Base-by-base conservation (phyloP, 2,888 invertebrate species). In the Ophonus ardosiacus region DNA sequence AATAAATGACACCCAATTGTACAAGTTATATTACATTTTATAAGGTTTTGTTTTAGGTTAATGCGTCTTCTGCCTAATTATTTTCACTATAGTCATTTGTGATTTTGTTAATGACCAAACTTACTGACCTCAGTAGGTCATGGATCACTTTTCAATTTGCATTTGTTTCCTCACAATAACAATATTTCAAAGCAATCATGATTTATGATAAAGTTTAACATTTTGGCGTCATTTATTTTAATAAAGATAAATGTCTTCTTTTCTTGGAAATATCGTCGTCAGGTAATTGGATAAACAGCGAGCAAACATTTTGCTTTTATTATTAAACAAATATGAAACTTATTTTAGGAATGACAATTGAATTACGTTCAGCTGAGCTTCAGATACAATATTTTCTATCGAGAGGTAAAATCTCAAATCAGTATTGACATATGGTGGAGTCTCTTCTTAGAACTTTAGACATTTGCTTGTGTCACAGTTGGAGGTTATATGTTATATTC, bases 241-340 rank as follows among this genome's bases (percentile, higher is more conserved):
- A 51, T 51, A 51, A 51, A 51, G 43, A 68, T 68, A 68, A 68
- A 68, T 68, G 38, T 68, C 24, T 68, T 68, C 13, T 51, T 51
- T 68, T 68, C 68, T 68, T 31, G 15, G 68, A 68, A 68, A 38
- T 31, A 68, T 31, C 38, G 31, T 68, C 68, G 1, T 31, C 38
- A n/a, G n/a, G 31, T 68, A 68, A 68, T 68, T 68, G 68, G 31
- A 68, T 68, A 68, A 68, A 68, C 68, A n/a, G n/a, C 7, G 15
- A 68, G n/a, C 68, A 68, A 68, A 31, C 68, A 68, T 68, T 68
- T 68, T 68, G 68, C 68, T 68, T 68, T 68, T 68, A 68, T 68
- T 68, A 68, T 68, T 68, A 68, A 68, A 68, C 68, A 68, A 68
- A 68, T 68, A 68, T n/a, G 68, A 68, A 68, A 68, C 68, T 68